Evolutionary conservation across 2,797 vertebrate genomes (phyloP).

Genomic region (Neosilurus mollespiculum): DNA sequence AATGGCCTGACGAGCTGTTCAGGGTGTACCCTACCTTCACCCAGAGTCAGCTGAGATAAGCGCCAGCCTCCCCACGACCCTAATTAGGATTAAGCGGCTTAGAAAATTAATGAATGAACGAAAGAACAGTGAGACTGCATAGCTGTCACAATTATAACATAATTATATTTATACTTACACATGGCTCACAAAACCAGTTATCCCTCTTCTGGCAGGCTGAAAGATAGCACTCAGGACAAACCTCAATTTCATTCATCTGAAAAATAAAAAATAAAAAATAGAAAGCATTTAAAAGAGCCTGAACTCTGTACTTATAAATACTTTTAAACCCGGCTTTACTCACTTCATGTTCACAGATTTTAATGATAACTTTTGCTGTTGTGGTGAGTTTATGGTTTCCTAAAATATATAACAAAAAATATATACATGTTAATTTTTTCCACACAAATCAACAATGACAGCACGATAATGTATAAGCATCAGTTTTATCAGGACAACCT

Average conservation of each 20-base stretch:
- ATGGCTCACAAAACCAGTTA: conserved; percentile 99
- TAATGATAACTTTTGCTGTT: conserved; percentile 97
- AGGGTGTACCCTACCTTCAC: too few relatives aligned
- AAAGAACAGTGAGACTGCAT: too few relatives aligned
- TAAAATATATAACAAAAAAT: conserved; percentile 63
- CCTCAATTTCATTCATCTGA: conserved; percentile 99
- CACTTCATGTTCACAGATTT: conserved; percentile 99
- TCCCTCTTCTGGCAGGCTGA: conserved; percentile 99
- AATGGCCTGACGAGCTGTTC: too few relatives aligned
- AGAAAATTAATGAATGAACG: too few relatives aligned
- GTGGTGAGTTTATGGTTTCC: conserved; percentile 99
- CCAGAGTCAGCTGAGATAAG: too few relatives aligned
- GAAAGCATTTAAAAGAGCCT: conserved; percentile 36
- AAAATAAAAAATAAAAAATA: conserved; percentile 52
- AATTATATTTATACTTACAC: conserved; percentile 79
- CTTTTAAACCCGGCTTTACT: conserved; percentile 49
- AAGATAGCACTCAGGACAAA: conserved; percentile 98
- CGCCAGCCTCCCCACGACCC: too few relatives aligned
- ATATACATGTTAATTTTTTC: background rate
- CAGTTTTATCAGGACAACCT: conserved; percentile 75
- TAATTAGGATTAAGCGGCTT: too few relatives aligned
- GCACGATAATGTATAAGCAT: background rate
- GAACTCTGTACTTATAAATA: conserved; percentile 1
- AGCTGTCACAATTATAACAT: too few relatives aligned
- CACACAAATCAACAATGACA: background rate